Evolutionary conservation across 2,888 invertebrate species (phyloP).

Genomic region (Pheosia gnoma): DNA sequence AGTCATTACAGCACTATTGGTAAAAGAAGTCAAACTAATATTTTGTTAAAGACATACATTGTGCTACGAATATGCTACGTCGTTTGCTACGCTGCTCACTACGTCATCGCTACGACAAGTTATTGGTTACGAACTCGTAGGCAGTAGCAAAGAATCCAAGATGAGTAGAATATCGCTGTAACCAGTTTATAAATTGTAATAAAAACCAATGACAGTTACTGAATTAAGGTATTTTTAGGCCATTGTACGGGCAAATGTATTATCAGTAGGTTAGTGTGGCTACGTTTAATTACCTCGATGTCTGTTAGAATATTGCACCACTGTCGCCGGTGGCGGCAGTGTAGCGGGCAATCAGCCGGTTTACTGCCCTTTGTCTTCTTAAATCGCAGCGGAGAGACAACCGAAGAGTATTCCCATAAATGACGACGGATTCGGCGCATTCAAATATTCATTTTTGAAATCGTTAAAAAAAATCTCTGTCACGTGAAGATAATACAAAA

Average conservation of each 20-base stretch:
- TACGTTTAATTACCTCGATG: constrained; percentile 24
- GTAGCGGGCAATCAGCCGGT: constrained; percentile 78
- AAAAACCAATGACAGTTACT: no score
- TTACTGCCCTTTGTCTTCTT: constrained; percentile 83
- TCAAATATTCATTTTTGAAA: no score
- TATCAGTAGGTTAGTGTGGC: constrained; percentile 4
- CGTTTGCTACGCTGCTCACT: constrained; percentile 14
- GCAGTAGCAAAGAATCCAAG: neutral
- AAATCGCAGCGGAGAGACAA: constrained; percentile 73
- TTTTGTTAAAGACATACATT: no score
- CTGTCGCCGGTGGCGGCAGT: constrained; percentile 55
- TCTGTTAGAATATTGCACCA: constrained; percentile 26
- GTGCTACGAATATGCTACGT: neutral
- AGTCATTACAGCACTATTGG: no score
- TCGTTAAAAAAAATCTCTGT: no score
- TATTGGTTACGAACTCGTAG: neutral
- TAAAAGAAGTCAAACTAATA: no score
- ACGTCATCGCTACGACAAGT: constrained; percentile 14
- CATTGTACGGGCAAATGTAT: neutral
- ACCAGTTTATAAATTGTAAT: no score
- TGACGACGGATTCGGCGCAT: constrained; percentile 19
- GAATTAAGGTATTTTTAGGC: no score
- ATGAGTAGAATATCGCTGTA: no score
- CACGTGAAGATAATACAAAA: no score
- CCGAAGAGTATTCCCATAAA: constrained; percentile 37